A percentile compares a stretch with the other conserved stretches of the same genome.
Conservation (phyloP, 1,140 invertebrate genomes). For the Idris sp. region DNA sequence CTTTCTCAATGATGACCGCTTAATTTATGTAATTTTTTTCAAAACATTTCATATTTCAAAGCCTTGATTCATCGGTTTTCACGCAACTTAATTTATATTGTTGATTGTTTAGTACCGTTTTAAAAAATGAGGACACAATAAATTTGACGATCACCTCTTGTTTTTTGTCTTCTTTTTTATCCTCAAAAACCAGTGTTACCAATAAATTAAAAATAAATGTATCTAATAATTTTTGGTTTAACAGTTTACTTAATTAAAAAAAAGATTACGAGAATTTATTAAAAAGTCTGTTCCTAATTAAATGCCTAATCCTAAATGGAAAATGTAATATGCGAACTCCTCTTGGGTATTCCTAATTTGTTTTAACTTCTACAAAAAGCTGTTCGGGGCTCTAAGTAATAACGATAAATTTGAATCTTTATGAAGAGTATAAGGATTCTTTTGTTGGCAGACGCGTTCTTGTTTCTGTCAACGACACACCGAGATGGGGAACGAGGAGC, state of each 20-base stretch:
- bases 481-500: constrained; percentile 22
- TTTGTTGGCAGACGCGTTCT: constrained; percentile 57
- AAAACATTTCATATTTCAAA: constrained; percentile 46
- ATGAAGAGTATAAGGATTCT: constrained; percentile 62
- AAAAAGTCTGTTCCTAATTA: constrained; percentile 23
- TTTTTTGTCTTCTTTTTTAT: constrained; percentile 1
- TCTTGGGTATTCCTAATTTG: constrained; percentile 19
- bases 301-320: constrained; percentile 1
- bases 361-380: too few species aligned
- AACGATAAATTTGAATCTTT: constrained; percentile 62
- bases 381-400: constrained; percentile 30
- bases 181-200: too few species aligned
- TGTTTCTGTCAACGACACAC: constrained; percentile 38
- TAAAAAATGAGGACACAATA: constrained; percentile 45
- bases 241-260: constrained; percentile 5
- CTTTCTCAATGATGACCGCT: constrained; percentile 19
- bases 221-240: too few species aligned
- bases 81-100: constrained; percentile 53
- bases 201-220: too few species aligned
- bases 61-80: constrained; percentile 38
- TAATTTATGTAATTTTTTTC: constrained; percentile 44
- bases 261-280: not conserved
- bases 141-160: too few species aligned
- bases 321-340: constrained; percentile 11
- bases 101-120: constrained; percentile 54